A percentile compares a stretch with the other conserved stretches of the same genome.
Conservation (phyloP, 2,113 vertebrate species). For the Paradisaea rubra region DNA sequence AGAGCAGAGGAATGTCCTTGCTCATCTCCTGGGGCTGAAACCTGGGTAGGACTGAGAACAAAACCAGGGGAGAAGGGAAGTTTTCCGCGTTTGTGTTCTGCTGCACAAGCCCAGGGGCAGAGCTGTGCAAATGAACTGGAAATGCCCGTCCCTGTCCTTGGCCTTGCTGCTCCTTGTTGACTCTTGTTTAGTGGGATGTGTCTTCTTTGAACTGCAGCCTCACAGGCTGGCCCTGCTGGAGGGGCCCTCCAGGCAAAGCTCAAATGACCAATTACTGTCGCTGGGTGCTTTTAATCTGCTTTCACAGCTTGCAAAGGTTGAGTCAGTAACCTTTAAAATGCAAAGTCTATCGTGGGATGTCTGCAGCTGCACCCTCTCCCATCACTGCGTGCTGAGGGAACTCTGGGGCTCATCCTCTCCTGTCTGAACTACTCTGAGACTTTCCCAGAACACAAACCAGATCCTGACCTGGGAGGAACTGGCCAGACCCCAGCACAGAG, state of each 20-base stretch:
- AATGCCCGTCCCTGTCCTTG: neutral
- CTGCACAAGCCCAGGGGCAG: neutral
- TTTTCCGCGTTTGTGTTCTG: accelerated
- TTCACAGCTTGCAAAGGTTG: neutral
- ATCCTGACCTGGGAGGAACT: neutral
- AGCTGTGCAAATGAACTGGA: accelerated
- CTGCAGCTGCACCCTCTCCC: neutral
- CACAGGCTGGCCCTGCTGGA: neutral
- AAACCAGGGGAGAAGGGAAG: neutral
- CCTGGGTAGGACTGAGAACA: neutral
- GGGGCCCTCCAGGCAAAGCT: neutral
- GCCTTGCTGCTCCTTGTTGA: neutral
- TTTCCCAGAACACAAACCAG: neutral
- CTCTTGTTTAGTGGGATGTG: neutral
- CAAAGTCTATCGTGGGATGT: neutral
- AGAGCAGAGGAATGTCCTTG: accelerated
- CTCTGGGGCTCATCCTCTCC: neutral
- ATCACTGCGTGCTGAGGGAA: neutral
- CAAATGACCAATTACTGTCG: neutral
- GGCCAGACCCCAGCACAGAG: neutral
- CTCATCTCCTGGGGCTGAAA: neutral
- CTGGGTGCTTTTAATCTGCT: neutral
- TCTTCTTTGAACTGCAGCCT: accelerated
- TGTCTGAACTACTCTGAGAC: neutral
- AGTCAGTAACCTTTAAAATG: neutral